A percentile compares a stretch with the other conserved stretches of the same genome.
phyloP scores from a whole-genome alignment of 1,140 invertebrate genomes.

The Drosophila tristis region DNA sequence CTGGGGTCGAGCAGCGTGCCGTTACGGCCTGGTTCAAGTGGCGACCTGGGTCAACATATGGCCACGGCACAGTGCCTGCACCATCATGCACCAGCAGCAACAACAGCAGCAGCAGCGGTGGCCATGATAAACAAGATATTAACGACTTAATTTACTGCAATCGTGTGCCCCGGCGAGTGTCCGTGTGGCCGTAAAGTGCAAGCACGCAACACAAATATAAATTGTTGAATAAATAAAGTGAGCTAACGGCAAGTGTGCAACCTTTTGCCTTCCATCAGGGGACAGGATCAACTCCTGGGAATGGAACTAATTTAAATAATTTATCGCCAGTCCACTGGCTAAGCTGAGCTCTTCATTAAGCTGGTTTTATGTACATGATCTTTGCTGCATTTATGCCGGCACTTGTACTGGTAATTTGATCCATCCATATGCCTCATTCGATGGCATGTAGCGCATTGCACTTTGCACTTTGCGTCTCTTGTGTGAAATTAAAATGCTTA shows the following conservation, averaged over 20 bases:
- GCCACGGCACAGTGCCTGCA: slow-evolving; percentile 14
- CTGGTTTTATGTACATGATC: too few relatives aligned
- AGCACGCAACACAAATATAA: slow-evolving; percentile 74
- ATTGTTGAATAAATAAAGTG: slow-evolving; percentile 73
- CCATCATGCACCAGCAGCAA: slow-evolving; percentile 13
- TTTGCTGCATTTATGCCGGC: too few relatives aligned
- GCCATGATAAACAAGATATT: slow-evolving; percentile 80
- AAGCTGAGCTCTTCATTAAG: background rate
- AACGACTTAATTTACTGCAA: slow-evolving; percentile 81
- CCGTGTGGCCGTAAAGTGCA: slow-evolving; percentile 68
- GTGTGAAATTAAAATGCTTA: slow-evolving; percentile 74
- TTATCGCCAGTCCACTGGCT: background rate
- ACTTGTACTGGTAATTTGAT: too few relatives aligned
- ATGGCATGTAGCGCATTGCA: slow-evolving; percentile 43
- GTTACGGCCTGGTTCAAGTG: too few relatives aligned
- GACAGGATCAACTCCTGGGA: slow-evolving; percentile 6
- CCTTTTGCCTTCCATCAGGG: slow-evolving; percentile 1
- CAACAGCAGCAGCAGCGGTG: slow-evolving; percentile 28
- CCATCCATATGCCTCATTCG: slow-evolving; percentile 1
- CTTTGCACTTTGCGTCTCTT: slow-evolving; percentile 57
- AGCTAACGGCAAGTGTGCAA: slow-evolving; percentile 43
- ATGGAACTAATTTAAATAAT: slow-evolving; percentile 9
- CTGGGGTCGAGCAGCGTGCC: background rate
- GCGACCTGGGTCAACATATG: slow-evolving; percentile 54
- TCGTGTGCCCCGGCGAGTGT: slow-evolving; percentile 41